These are phyloP conservation scores for Actias luna DNA, from an alignment of 2,888 invertebrate species.

Conservation along the genomic window DNA sequence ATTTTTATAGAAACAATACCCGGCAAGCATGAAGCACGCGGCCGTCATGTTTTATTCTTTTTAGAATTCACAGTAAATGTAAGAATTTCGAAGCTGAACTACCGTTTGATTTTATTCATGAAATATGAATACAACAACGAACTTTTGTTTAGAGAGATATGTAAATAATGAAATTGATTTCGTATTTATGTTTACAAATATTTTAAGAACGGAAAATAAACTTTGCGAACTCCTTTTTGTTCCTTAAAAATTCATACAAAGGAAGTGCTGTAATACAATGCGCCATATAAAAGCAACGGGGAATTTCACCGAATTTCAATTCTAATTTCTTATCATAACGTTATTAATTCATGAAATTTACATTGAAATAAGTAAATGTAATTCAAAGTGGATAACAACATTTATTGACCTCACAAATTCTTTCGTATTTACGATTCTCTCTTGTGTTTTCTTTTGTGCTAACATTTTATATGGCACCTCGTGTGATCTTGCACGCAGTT, in stretches of 20 bases:
- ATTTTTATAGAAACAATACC: slow-evolving; percentile 12
- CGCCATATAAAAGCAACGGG: neutral
- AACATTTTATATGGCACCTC: neutral
- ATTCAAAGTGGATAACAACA: neutral
- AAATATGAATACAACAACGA: slow-evolving; percentile 48
- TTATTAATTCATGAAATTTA: neutral
- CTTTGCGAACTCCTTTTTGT: neutral
- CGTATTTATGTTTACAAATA: neutral
- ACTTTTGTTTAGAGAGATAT: slow-evolving; percentile 30
- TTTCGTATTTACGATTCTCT: too few relatives aligned
- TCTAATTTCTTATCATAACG: neutral
- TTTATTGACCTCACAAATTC: neutral
- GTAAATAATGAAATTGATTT: slow-evolving; percentile 26
- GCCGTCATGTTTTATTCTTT: slow-evolving; percentile 45
- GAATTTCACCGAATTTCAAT: neutral
- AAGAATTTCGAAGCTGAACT: slow-evolving; percentile 45
- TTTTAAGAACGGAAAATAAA: neutral
- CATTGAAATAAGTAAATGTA: neutral
- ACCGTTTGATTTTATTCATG: slow-evolving; percentile 51
- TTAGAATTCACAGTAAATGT: slow-evolving; percentile 38
- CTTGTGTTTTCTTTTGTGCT: neutral
- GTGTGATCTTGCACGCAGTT: neutral
- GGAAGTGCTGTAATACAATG: neutral
- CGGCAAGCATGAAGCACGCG: slow-evolving; percentile 15
- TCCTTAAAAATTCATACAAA: neutral